Evolutionary conservation across 2,888 invertebrate genomes (phyloP).

Genomic region (Plagodis pulveraria): DNA sequence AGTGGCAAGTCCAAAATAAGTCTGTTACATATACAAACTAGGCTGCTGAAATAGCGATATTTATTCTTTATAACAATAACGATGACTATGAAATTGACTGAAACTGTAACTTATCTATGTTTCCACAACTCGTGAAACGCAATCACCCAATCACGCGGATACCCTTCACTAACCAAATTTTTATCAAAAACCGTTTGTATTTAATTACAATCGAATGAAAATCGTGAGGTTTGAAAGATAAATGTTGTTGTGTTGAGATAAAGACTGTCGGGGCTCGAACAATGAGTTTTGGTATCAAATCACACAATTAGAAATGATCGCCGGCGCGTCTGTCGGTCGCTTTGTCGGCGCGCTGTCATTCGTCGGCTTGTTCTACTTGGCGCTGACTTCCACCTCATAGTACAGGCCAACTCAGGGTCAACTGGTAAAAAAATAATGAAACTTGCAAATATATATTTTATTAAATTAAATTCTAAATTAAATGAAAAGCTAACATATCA

Average conservation of each 20-base stretch:
- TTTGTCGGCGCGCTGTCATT: constrained; percentile 78
- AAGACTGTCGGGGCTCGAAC: constrained; percentile 75
- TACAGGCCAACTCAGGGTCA: too few species aligned
- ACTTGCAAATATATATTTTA: too few species aligned
- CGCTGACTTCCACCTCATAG: not conserved
- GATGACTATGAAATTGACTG: too few species aligned
- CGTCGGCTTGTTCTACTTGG: constrained; percentile 53
- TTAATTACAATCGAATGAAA: constrained; percentile 28
- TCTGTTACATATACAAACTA: too few species aligned
- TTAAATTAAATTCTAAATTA: too few species aligned
- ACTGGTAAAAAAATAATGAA: too few species aligned
- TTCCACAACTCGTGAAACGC: constrained; percentile 15
- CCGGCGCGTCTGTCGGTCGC: constrained; percentile 66
- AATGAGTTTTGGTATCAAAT: constrained; percentile 83
- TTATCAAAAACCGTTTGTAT: constrained; percentile 15
- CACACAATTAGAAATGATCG: constrained; percentile 83
- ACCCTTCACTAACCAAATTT: constrained; percentile 7
- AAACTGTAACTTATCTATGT: constrained; percentile 5
- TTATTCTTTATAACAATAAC: too few species aligned
- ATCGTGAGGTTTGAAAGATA: constrained; percentile 32
- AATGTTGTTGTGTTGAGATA: constrained; percentile 47
- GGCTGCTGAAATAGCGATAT: too few species aligned
- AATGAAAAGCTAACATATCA: too few species aligned
- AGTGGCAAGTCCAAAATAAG: too few species aligned
- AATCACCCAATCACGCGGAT: constrained; percentile 1